Evolutionary conservation across 1,140 invertebrate species (phyloP).

Genomic region (Brachionus plicatilis): DNA sequence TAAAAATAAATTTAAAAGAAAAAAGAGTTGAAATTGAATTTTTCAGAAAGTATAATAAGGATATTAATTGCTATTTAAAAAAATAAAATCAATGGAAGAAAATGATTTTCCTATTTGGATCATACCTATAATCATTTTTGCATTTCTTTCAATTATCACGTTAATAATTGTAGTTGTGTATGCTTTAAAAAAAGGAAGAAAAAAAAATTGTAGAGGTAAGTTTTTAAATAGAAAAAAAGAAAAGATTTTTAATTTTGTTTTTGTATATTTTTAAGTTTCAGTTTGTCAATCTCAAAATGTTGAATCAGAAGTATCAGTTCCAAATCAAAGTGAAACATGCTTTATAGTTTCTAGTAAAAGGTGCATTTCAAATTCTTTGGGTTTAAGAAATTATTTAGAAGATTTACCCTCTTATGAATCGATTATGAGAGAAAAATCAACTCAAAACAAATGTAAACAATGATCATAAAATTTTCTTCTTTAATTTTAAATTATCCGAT

Average conservation of each 20-base stretch:
- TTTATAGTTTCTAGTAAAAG: neutral
- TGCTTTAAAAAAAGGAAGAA: neutral
- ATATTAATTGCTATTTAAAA: neutral
- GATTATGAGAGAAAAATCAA: neutral
- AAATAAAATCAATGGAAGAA: neutral
- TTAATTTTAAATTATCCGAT: no score
- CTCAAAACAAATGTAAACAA: slow-evolving; percentile 53
- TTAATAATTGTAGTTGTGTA: neutral
- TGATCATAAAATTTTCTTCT: neutral
- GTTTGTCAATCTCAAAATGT: neutral
- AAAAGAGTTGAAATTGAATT: neutral
- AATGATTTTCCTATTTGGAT: neutral
- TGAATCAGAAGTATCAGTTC: neutral
- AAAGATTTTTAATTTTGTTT: no score
- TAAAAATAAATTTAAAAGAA: neutral
- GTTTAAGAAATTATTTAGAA: neutral
- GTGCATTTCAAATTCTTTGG: neutral
- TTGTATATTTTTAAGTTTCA: neutral
- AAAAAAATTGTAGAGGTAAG: neutral
- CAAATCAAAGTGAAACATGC: neutral
- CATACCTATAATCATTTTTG: neutral
- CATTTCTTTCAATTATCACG: neutral
- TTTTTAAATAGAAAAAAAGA: no score
- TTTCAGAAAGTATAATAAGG: neutral
- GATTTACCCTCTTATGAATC: neutral